Conservation (phyloP, 2,113 vertebrate genomes). For the Neodontobutis hainanensis region DNA sequence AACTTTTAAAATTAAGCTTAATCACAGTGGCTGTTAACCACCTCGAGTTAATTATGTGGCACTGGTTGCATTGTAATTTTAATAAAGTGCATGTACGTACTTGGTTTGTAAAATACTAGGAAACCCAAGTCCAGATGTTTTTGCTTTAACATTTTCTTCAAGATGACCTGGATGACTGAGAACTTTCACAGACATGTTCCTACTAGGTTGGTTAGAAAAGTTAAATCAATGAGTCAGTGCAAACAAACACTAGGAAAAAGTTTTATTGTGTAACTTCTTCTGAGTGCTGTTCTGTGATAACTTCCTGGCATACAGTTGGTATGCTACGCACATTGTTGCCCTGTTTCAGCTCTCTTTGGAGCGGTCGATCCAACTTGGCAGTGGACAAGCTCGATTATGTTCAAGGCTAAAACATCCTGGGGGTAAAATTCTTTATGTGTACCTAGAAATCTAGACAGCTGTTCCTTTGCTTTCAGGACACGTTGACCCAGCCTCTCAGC, state of each 20-base stretch:
- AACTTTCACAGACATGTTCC: too few species aligned
- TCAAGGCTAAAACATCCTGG: slow-evolving; percentile 57
- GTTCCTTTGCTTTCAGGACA: slow-evolving; percentile 52
- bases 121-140: too few species aligned
- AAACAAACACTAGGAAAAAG: neutral
- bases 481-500: slow-evolving; percentile 38
- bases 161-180: too few species aligned
- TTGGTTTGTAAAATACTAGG: too few species aligned
- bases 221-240: neutral
- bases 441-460: slow-evolving; percentile 46
- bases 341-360: slow-evolving; percentile 39
- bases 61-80: too few species aligned
- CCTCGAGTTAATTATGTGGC: too few species aligned
- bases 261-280: slow-evolving; percentile 1
- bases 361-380: slow-evolving; percentile 55
- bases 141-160: too few species aligned
- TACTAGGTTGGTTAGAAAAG: too few species aligned
- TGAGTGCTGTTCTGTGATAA: neutral
- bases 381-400: slow-evolving; percentile 62
- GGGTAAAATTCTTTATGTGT: slow-evolving; percentile 59
- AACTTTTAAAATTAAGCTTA: slow-evolving; percentile 41
- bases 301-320: slow-evolving; percentile 21
- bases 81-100: too few species aligned
- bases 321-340: slow-evolving; percentile 42
- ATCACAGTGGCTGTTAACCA: slow-evolving; percentile 41